Conservation (phyloP, 2,113 vertebrate species). For the Athene noctua region DNA sequence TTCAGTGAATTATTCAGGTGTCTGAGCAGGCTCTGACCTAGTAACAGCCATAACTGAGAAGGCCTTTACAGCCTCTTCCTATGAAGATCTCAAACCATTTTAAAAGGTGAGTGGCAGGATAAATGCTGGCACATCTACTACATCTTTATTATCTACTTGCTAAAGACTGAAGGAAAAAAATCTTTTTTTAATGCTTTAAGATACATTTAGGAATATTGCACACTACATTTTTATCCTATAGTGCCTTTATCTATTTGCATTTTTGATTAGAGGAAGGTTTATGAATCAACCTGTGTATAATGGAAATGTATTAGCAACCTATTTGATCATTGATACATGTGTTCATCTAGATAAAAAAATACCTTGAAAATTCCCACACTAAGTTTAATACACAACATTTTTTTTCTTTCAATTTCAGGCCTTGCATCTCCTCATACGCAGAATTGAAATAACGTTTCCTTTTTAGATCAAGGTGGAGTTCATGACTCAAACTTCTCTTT, state of each 20-base stretch:
- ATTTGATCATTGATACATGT: background rate
- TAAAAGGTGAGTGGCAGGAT: background rate
- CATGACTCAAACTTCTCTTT: background rate
- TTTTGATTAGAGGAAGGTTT: background rate
- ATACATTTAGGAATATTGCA: background rate
- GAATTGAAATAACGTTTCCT: background rate
- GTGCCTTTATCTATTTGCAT: background rate
- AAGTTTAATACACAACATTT: background rate
- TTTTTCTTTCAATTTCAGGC: background rate
- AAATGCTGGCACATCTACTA: background rate
- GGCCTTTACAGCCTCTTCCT: background rate
- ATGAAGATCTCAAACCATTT: background rate
- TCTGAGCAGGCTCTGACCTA: background rate
- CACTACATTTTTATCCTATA: background rate
- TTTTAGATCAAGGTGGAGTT: background rate
- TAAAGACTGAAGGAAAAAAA: background rate
- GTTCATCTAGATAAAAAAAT: background rate
- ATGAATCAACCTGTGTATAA: background rate
- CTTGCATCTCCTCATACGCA: background rate
- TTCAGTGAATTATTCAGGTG: rapidly evolving
- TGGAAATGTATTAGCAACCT: background rate
- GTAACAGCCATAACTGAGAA: background rate
- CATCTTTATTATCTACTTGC: background rate
- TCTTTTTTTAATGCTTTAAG: background rate
- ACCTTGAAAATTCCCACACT: background rate